Evolutionary conservation across 2,797 vertebrate genomes (phyloP).

Genomic region (Tinamus major): DNA sequence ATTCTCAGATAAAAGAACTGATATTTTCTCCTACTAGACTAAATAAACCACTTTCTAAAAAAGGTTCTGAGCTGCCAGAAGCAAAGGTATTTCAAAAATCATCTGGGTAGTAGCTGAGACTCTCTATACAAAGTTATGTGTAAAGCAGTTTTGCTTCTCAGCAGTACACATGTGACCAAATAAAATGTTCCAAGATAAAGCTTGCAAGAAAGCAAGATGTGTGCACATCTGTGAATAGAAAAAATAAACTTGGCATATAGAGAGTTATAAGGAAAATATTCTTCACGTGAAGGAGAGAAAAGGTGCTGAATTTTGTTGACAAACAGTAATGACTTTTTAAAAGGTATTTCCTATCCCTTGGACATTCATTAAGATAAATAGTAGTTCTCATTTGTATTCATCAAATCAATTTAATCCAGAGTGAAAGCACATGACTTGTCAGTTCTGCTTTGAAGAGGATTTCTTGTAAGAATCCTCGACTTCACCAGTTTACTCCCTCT

Average conservation of each 20-base stretch:
- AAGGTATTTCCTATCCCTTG: background rate
- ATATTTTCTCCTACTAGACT: background rate
- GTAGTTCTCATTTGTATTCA: background rate
- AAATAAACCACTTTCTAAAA: conserved; percentile 1
- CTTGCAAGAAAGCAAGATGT: background rate
- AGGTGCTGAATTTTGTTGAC: background rate
- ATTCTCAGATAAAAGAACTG: background rate
- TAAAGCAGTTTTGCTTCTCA: background rate
- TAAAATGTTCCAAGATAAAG: background rate
- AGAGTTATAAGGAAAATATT: background rate
- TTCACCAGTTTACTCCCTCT: background rate
- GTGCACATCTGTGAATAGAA: background rate
- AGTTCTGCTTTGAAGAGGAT: background rate
- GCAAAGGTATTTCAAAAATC: conserved; percentile 2
- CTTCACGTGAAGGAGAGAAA: background rate
- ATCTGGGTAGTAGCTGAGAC: background rate
- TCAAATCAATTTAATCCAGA: background rate
- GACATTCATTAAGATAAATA: background rate
- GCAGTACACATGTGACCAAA: background rate
- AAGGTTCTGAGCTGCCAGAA: background rate
- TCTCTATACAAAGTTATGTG: background rate
- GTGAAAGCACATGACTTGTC: background rate
- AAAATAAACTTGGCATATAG: background rate
- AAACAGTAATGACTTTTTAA: background rate
- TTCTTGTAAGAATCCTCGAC: background rate